Conservation (phyloP, 2,888 invertebrate genomes). For the Drosophila falleni region DNA sequence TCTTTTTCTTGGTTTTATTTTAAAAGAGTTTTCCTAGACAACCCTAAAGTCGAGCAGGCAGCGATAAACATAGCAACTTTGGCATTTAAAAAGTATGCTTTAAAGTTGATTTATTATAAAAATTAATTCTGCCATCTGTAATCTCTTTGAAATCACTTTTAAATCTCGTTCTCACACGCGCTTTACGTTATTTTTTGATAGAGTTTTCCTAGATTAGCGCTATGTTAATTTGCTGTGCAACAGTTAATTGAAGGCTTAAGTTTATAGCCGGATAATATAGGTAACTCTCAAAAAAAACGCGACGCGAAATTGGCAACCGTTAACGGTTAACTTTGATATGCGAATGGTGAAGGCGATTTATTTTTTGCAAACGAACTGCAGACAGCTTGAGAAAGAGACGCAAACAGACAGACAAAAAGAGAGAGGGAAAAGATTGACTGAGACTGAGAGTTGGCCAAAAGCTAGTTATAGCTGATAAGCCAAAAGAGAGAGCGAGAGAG, state of each 20-base stretch:
- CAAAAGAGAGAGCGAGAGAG: neutral
- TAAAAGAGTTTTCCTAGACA: neutral
- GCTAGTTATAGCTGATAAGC: slow-evolving; percentile 45
- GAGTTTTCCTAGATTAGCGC: slow-evolving; percentile 7
- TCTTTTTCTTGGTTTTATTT: neutral
- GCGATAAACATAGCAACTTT: slow-evolving; percentile 19
- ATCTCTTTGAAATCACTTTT: neutral
- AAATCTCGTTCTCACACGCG: slow-evolving; percentile 18
- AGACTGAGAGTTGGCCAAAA: slow-evolving; percentile 28
- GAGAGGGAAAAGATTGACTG: slow-evolving; percentile 3
- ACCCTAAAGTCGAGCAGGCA: slow-evolving; percentile 11
- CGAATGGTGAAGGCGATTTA: slow-evolving; percentile 62
- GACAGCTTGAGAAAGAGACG: neutral
- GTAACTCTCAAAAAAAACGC: slow-evolving; percentile 5
- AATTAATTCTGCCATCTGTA: neutral
- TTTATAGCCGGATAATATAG: neutral
- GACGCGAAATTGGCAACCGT: slow-evolving; percentile 65
- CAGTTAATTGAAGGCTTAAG: slow-evolving; percentile 3
- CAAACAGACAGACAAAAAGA: slow-evolving; percentile 10
- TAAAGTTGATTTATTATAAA: neutral
- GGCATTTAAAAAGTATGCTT: neutral
- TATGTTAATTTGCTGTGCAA: slow-evolving; percentile 26
- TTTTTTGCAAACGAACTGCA: slow-evolving; percentile 20
- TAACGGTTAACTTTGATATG: slow-evolving; percentile 72
- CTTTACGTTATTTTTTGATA: neutral